Evolutionary conservation across 2,888 invertebrate species (phyloP).

Genomic region (Rhamphomyia laevipes): DNA sequence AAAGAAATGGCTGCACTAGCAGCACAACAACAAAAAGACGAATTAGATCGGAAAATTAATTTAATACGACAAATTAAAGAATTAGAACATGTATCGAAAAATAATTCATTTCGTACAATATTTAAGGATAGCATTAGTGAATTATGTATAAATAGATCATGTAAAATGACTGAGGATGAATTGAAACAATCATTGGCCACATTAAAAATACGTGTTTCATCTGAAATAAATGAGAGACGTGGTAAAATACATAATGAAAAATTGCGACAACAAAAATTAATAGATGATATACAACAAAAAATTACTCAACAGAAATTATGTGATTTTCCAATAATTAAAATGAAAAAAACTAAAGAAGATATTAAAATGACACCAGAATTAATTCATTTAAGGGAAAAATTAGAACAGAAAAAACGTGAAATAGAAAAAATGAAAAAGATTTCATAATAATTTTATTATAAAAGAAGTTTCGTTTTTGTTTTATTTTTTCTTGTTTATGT

Average conservation of each 20-base stretch:
- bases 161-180: conserved; percentile 6
- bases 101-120: neutral
- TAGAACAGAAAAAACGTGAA: conserved; percentile 5
- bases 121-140: neutral
- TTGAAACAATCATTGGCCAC: conserved; percentile 4
- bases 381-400: conserved; percentile 6
- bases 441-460: too few species aligned
- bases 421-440: neutral
- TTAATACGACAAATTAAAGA: conserved; percentile 11
- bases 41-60: conserved; percentile 9
- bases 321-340: neutral
- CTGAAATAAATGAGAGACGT: conserved; percentile 1
- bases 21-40: conserved; percentile 2
- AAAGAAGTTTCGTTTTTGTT: too few species aligned
- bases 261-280: conserved; percentile 4
- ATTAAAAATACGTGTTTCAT: conserved; percentile 1
- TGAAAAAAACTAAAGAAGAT: neutral
- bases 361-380: conserved; percentile 8
- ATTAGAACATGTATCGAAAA: conserved; percentile 7
- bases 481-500: too few species aligned
- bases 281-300: neutral
- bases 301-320: neutral
- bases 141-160: conserved; percentile 1
- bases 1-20: neutral
- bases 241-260: conserved; percentile 8